Conservation (phyloP, 2,113 vertebrate species). For the Eclectus roratus region DNA sequence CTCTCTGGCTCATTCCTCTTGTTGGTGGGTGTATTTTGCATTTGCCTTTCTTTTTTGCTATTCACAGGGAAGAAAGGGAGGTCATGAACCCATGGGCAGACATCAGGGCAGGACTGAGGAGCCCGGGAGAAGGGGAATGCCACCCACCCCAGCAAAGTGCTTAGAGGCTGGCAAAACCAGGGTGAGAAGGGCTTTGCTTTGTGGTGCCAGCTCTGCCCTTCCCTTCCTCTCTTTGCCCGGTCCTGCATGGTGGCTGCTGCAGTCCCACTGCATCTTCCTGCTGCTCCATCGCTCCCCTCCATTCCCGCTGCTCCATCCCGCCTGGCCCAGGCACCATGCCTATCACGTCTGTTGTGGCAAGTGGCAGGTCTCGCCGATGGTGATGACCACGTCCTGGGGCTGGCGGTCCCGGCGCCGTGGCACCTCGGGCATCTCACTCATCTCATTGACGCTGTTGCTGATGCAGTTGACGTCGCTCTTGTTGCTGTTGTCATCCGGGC, state of each 20-base stretch:
- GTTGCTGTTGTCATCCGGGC: constrained; percentile 68
- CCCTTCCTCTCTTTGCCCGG: neutral
- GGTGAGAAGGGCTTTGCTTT: neutral
- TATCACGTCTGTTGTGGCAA: constrained; percentile 70
- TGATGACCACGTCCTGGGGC: constrained; percentile 76
- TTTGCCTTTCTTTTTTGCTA: constrained; percentile 32
- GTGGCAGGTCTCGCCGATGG: constrained; percentile 74
- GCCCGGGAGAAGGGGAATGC: neutral
- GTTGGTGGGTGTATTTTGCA: constrained; percentile 16
- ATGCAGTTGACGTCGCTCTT: constrained; percentile 83
- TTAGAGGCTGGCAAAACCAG: neutral
- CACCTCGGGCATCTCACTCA: constrained; percentile 50
- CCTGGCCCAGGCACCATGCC: rapidly evolving
- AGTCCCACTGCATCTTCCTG: neutral
- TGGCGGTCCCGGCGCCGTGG: neutral
- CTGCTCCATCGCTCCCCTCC: neutral
- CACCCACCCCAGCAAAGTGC: neutral
- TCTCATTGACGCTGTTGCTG: constrained; percentile 74
- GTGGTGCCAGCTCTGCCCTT: neutral
- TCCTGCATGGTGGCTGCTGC: neutral
- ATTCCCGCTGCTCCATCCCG: neutral
- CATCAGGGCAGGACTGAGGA: neutral
- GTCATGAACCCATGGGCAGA: neutral
- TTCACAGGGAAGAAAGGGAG: constrained; percentile 20
- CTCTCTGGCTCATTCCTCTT: neutral